Evolutionary conservation across 2,113 vertebrate species (phyloP), one percentile per base, ranked within the genome.

Genomic region (Rhynchomys soricoides): DNA sequence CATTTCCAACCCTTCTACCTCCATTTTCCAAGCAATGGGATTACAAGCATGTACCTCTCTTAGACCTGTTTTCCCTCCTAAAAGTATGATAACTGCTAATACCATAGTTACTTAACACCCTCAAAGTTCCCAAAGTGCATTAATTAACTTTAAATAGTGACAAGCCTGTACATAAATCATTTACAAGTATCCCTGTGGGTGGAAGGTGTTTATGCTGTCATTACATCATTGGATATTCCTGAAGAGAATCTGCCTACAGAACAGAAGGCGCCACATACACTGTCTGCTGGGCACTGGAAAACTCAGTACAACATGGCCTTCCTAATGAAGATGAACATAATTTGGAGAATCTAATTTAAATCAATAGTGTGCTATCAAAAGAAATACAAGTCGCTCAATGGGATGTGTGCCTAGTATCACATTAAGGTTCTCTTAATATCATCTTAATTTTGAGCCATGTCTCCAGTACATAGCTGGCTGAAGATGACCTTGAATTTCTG

Each of bases 151-250:
- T 57, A 89, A 86, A 48, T 50, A 68, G 37, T 55, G 43, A 91
- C 34, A 89, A 57, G 79, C 55, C 66, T 13, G 89, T 96, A 68
- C 81, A 62, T 87, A 97, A 74, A 92, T 90, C 95, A 83, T 90
- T 96, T 94, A 82, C 21, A 94, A 79, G 55, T 43, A 66, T 48
- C 82, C 31, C 16, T 40, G 64, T 43, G 74, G 50, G 57, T n/a
- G 2, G 26, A 34, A 45, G 70, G 50, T 45, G 21, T 87, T 57
- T 71, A 37, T 55, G 43, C 5, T 48, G 55, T 77, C 43, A 26
- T 66, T 55, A 83, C 12, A 43, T 43, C 66, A 90, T 66, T 17
- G 24, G 45, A n/a, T n/a, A 13, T 75, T 75, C 29, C 86, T 81
- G 85, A 7, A 37, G 7, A 86, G 50, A 48, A 7, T 64, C 57